Conservation (phyloP, 2,888 invertebrate genomes). For the Agonopterix subpropinquella region DNA sequence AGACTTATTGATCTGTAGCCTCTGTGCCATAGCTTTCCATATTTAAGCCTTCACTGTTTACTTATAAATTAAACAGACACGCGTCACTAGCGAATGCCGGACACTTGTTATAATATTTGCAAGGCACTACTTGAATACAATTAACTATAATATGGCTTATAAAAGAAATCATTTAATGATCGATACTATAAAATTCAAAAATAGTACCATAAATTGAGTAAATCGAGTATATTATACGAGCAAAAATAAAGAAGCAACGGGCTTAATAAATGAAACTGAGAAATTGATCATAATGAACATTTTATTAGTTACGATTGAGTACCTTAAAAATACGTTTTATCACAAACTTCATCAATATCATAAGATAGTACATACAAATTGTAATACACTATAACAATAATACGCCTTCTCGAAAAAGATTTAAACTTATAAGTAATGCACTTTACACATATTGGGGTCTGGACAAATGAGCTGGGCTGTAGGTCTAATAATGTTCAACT, state of each 20-base stretch:
- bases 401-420: no score
- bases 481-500: no score
- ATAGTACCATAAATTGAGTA: no score
- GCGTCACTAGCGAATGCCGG: conserved; percentile 17
- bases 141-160: neutral
- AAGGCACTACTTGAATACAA: neutral
- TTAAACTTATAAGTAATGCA: no score
- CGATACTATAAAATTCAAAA: no score
- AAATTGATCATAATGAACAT: conserved; percentile 27
- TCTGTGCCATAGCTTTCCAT: conserved; percentile 3
- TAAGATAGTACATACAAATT: conserved; percentile 1
- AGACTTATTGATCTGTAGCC: conserved; percentile 3
- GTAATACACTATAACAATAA: no score
- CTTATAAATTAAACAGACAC: conserved; percentile 30
- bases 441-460: no score
- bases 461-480: no score
- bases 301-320: conserved; percentile 39
- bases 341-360: conserved; percentile 41
- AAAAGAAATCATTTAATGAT: no score
- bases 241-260: neutral
- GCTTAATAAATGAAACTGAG: conserved; percentile 18
- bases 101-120: conserved; percentile 40
- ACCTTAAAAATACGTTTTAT: conserved; percentile 40
- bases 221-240: no score
- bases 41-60: conserved; percentile 16